A percentile compares a stretch with the other conserved stretches of the same genome.
These are phyloP conservation scores for Entosphenus tridentatus DNA, from an alignment of 2,113 vertebrate genomes.

Conservation along the genomic window DNA sequence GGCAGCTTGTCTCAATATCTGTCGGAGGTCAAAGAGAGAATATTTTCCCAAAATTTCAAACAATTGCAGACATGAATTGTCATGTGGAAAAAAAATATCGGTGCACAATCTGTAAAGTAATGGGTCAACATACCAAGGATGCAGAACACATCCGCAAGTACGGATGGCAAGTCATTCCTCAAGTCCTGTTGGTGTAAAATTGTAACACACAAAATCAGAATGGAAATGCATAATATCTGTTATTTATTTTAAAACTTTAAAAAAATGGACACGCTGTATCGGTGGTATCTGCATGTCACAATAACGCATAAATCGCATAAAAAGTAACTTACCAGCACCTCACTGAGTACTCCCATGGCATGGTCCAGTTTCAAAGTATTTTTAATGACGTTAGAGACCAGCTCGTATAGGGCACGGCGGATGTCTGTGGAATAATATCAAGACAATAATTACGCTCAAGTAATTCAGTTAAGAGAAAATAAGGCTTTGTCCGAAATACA, in stretches of 20 bases:
- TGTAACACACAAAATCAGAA: background rate
- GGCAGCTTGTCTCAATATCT: slow-evolving; percentile 85
- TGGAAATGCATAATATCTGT: background rate
- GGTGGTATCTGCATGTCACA: background rate
- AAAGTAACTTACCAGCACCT: slow-evolving; percentile 50
- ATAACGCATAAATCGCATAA: slow-evolving; percentile 5
- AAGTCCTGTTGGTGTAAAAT: slow-evolving; percentile 42
- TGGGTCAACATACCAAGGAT: slow-evolving; percentile 41
- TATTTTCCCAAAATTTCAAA: background rate
- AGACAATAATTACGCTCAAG: slow-evolving; percentile 11
- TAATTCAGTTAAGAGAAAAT: background rate
- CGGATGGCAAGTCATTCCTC: slow-evolving; percentile 73
- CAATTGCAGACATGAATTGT: background rate
- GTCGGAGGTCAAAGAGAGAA: slow-evolving; percentile 7
- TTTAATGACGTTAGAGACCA: slow-evolving; percentile 67
- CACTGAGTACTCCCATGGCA: slow-evolving; percentile 46
- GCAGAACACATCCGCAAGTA: slow-evolving; percentile 95
- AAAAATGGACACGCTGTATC: background rate
- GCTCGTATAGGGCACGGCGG: slow-evolving; percentile 66
- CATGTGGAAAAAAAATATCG: slow-evolving; percentile 1
- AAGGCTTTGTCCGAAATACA: background rate
- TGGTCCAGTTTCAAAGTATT: slow-evolving; percentile 78
- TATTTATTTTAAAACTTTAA: background rate
- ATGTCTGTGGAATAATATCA: slow-evolving; percentile 33
- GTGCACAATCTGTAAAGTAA: slow-evolving; percentile 9